These are phyloP conservation scores for Sogatella furcifera DNA, from an alignment of 1,140 invertebrate species.

Conservation along the genomic window DNA sequence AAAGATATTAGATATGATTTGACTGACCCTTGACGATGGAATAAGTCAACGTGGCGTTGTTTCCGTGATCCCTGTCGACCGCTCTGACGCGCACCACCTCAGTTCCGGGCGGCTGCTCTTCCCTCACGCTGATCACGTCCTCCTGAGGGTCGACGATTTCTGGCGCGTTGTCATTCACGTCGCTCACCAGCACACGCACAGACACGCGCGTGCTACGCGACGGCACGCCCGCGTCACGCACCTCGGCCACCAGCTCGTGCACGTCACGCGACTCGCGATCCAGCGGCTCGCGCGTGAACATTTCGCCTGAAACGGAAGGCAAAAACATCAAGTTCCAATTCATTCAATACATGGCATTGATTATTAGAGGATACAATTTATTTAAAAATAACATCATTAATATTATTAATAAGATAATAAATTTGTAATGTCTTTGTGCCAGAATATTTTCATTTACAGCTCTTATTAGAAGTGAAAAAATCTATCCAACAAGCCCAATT, in stretches of 20 bases:
- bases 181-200: conserved; percentile 60
- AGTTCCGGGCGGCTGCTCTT: conserved; percentile 74
- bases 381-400: too few species aligned
- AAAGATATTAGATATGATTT: too few species aligned
- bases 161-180: conserved; percentile 86
- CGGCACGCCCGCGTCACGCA: conserved; percentile 71
- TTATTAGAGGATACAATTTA: too few species aligned
- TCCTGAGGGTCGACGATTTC: conserved; percentile 79
- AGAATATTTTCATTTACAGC: too few species aligned
- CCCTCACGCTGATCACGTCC: conserved; percentile 74
- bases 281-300: conserved; percentile 65
- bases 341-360: too few species aligned
- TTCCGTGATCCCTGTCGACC: conserved; percentile 73
- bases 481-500: too few species aligned
- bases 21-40: conserved; percentile 61
- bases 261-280: conserved; percentile 69
- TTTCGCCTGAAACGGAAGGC: conserved; percentile 54
- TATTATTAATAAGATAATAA: too few species aligned
- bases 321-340: too few species aligned
- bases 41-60: conserved; percentile 82
- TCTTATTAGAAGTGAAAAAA: too few species aligned
- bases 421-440: too few species aligned
- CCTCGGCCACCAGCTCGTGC: conserved; percentile 76
- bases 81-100: conserved; percentile 78
- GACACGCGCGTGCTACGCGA: conserved; percentile 59